Conservation (phyloP, 2,113 vertebrate genomes). For the Cnemophilus loriae region DNA sequence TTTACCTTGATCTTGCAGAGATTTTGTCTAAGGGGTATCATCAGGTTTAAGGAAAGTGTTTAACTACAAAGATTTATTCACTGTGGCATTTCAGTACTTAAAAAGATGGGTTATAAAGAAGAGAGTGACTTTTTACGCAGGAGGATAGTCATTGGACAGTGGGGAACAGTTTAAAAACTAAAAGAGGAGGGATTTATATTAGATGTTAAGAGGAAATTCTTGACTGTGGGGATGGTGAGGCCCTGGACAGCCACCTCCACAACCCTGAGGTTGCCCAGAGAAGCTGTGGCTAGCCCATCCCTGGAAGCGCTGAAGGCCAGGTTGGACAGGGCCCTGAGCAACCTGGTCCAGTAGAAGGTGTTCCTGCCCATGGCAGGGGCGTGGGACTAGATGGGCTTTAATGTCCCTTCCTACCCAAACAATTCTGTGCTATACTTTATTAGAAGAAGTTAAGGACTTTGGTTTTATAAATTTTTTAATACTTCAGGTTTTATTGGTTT, state of each 20-base stretch:
- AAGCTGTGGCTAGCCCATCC: background rate
- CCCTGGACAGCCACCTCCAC: too few species aligned
- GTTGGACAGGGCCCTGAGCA: background rate
- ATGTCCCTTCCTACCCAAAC: background rate
- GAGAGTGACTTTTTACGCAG: background rate
- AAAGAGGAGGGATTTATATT: background rate
- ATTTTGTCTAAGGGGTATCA: background rate
- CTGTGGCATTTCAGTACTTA: background rate
- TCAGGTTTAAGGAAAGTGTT: background rate
- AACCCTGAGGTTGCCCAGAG: background rate
- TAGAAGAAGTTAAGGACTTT: background rate
- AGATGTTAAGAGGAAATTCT: background rate
- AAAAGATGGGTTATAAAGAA: background rate
- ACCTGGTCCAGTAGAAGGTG: background rate
- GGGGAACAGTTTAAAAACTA: background rate
- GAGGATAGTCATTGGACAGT: background rate
- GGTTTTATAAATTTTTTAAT: background rate
- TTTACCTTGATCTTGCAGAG: background rate
- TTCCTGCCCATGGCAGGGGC: fast-evolving
- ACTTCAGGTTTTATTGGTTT: background rate
- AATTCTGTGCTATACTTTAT: background rate
- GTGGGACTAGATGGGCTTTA: background rate
- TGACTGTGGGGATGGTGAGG: background rate
- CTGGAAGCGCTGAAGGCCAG: background rate
- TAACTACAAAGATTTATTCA: background rate